Evolutionary conservation across 2,888 invertebrate species (phyloP), one percentile per base, ranked within the genome.

Genomic region (Stratiomys singularior): DNA sequence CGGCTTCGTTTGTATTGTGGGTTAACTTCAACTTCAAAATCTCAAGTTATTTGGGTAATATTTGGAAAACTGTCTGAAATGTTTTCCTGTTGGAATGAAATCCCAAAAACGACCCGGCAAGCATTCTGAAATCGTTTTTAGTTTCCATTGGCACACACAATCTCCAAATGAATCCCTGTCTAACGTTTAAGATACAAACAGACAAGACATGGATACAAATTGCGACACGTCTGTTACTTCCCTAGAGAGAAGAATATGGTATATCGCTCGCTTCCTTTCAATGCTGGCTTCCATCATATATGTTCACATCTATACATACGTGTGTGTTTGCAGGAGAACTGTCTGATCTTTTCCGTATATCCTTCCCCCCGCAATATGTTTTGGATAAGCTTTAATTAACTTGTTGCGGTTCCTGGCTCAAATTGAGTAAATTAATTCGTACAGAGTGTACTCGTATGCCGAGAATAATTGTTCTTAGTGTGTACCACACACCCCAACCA

Each of bases 361-460:
- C 69, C n/a, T n/a, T n/a, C 23, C 67, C 46, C 1, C 69, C 47
- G 13, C 69, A 46, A 69, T 69, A 69, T 69, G 69, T 69, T 69
- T 25, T 46, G 69, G 46, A 69, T 69, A 69, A 69, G 69, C 69
- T 69, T 69, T 69, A 69, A 69, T 69, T 69, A 69, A 69, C 69
- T 69, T 69, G 69, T 69, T 69, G 69, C 69, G 69, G 69, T 69
- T 69, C 69, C 46, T 69, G 69, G 9, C 69, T 69, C 69, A 69
- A 69, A 69, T 69, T 69, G 69, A 69, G 23, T 69, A 69, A 47
- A 69, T 69, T 69, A 69, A 69, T 69, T 69, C 69, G 23, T 47
- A 30, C 69, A 23, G 25, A 25, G 44, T 18, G 18, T 37, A 37
- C 37, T 37, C 37, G 37, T 66, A 37, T 66, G 66, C 23, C 23